phyloP scores from a whole-genome alignment of 2,797 vertebrate genomes.

The Siniperca obscura region DNA sequence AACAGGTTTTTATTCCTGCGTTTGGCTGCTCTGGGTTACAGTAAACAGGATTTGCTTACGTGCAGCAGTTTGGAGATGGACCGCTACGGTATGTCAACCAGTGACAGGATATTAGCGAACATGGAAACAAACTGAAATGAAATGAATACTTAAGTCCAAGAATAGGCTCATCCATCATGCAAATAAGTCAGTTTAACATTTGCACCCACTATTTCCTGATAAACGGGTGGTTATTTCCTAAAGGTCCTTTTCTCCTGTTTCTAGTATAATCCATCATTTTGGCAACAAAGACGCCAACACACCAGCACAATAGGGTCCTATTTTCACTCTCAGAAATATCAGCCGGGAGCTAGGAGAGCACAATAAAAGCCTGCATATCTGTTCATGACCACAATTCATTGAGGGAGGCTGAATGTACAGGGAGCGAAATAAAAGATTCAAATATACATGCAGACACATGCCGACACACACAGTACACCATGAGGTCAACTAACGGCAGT shows the following conservation, averaged over 20 bases:
- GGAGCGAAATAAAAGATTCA: constrained; percentile 29
- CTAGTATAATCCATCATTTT: constrained; percentile 72
- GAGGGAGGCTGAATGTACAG: not conserved
- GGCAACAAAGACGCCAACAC: constrained; percentile 58
- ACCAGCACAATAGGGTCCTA: constrained; percentile 40
- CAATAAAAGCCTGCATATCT: constrained; percentile 26
- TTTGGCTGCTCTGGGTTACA: not conserved
- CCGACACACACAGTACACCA: not conserved
- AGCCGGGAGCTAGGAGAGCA: constrained; percentile 27
- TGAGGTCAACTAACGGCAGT: constrained; percentile 13
- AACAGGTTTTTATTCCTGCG: not conserved
- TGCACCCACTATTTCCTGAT: constrained; percentile 57
- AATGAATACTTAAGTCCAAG: constrained; percentile 35
- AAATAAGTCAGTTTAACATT: constrained; percentile 51
- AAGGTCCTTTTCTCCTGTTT: constrained; percentile 53
- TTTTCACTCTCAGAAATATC: constrained; percentile 59
- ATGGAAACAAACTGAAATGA: constrained; percentile 52
- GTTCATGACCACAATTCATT: constrained; percentile 20
- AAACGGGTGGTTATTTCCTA: constrained; percentile 58
- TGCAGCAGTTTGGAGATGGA: not conserved
- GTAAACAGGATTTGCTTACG: constrained; percentile 37
- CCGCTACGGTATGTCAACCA: not conserved
- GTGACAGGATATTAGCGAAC: constrained; percentile 4
- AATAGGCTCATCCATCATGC: constrained; percentile 63
- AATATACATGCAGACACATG: constrained; percentile 10